Evolutionary conservation across 2,797 vertebrate species (phyloP), one percentile per base, ranked within the genome.

Genomic region (Arnoldichthys spilopterus): DNA sequence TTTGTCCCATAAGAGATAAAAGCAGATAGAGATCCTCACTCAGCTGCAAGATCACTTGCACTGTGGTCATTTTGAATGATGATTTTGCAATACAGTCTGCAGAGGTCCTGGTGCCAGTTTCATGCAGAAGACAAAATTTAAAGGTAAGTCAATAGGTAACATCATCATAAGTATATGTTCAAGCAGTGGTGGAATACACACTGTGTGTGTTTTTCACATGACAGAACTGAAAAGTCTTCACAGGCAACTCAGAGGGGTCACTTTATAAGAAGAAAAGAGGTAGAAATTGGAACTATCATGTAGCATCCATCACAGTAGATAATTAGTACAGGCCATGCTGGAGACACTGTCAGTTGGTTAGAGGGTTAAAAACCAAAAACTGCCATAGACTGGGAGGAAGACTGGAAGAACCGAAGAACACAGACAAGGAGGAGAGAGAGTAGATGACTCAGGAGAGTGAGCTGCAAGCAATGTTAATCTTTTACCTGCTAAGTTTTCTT

Each of bases 1-100:
- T 93, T 92, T 91, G 90, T 87, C 85, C 90, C 90, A 93, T 93
- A 92, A 93, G 90, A 77, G 90, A 88, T 91, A 89, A 92, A 92
- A 63, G 90, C 87, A 87, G 79, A 61, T 78, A 72, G 76, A 72
- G 59, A 20, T 66, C 72, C 49, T 81, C 32, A 16, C 47, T 74
- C 24, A 18, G 24, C 49, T 49, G 32, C 63, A 75, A 78, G 68
- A 43, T 53, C 72, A 16, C 59, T 43, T 62, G 58, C 30, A 30
- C n/a, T 24, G 49, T 32, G 70, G 20, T 78, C 43, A 63, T 45
- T 58, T 75, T 75, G 51, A 74, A 61, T 59, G 47, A 67, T 62
- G 32, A 45, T 72, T 73, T 79, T 79, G 26, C 47, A 30, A 79
- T 63, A 70, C 59, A 8, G 76, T 72, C 74, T 79, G 61, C 26